Evolutionary conservation across 2,888 invertebrate genomes (phyloP), one percentile per base, ranked within the genome.

Genomic region (Nineta flava): DNA sequence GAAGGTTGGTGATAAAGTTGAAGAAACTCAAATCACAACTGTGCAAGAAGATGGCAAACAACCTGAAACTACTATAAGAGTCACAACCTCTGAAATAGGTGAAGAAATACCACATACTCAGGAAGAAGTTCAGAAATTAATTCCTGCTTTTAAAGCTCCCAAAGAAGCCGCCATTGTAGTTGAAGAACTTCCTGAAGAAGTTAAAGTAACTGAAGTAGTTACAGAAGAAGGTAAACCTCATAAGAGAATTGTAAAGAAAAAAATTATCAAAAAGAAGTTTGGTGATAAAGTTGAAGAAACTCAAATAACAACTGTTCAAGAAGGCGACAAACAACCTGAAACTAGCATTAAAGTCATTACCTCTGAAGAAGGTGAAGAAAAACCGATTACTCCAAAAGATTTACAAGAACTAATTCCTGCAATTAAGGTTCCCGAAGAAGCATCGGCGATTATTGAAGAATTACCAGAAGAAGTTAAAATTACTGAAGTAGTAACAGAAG

Each of bases 161-260:
- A 2, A 12, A 3, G 34, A 40, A 49, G 70, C 70, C 17, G 69
- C 74, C 54, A 61, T 75, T 2, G 70, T 76, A 0, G 75, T 77
- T 59, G 72, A 73, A 12, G 54, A 54, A 48, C 40, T 54, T 2
- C 45, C 50, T 12, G 53, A 49, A 48, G 47, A 50, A 17, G 49
- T 50, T 1, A 47, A 50, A 4, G 52, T 55, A n/a, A 55, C 55
- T 2, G 56, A 57, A 46, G 54, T 55, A 5, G 48, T 50, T 2
- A 54, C 58, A 2, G 49, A 54, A 10, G 55, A 55, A 45, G 57
- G 54, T 1, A 56, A 54, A 46, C 54, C 57, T 1, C 40, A 54
- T 35, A 35, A 35, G 19, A 35, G 53, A 49, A 52, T 47, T 55
- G 48, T 50, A 35, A 53, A 55, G 32, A 52, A 52, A 40, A 38